These are phyloP conservation scores for Benitochromis conjunctus DNA, from an alignment of 2,113 vertebrate genomes.

Conservation along the genomic window DNA sequence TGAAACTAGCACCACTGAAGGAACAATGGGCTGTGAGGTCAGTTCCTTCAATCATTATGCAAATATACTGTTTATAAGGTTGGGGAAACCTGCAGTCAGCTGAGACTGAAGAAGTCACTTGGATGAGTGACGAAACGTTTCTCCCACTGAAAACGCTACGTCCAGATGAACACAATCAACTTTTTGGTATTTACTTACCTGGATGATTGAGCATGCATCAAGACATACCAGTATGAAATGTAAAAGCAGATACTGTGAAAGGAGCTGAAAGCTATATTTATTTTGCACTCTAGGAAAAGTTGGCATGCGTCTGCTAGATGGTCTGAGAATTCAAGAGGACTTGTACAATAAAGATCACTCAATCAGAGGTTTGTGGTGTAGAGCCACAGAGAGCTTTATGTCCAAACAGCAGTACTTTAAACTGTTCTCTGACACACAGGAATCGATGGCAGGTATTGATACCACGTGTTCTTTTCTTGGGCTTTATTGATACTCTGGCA, in stretches of 20 bases:
- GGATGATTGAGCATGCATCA: no score
- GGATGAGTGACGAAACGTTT: no score
- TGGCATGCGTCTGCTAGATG: background rate
- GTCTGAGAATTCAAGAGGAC: background rate
- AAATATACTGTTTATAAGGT: no score
- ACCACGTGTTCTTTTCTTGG: rapidly evolving
- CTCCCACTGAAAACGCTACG: no score
- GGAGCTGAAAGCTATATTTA: background rate
- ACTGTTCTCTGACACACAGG: background rate
- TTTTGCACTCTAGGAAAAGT: background rate
- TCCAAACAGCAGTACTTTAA: background rate
- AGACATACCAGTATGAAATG: background rate
- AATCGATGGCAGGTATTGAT: background rate
- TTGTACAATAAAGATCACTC: background rate
- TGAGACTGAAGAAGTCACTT: no score
- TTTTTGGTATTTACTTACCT: no score
- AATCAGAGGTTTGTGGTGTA: background rate
- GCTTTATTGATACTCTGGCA: rapidly evolving
- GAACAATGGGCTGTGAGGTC: no score
- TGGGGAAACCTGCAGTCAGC: no score
- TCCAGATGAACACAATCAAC: no score
- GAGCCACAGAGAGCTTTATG: background rate
- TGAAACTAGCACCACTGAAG: no score
- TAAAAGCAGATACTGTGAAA: background rate
- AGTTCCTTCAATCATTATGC: no score